Evolutionary conservation across 1,140 invertebrate species (phyloP).

Genomic region (Leptinotarsa lineolata): DNA sequence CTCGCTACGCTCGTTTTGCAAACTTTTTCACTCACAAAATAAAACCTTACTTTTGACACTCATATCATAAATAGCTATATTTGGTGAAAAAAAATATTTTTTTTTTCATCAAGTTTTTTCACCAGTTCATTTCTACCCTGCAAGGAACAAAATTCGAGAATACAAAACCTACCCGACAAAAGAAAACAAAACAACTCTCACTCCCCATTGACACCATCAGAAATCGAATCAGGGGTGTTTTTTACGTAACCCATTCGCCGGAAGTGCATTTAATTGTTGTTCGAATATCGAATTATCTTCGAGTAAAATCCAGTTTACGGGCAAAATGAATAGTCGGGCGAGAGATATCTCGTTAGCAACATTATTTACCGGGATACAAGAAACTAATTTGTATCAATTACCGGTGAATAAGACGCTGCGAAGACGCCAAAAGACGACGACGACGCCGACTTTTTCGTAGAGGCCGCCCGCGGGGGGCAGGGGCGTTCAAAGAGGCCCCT

Average conservation of each 20-base stretch:
- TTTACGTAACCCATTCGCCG: constrained; percentile 28
- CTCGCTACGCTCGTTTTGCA: too few relatives aligned
- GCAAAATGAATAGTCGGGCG: constrained; percentile 27
- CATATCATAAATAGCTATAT: too few relatives aligned
- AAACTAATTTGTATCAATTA: constrained; percentile 32
- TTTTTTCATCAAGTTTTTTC: too few relatives aligned
- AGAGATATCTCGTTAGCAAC: constrained; percentile 29
- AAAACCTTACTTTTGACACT: too few relatives aligned
- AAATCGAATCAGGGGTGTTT: constrained; percentile 27
- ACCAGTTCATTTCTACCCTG: too few relatives aligned
- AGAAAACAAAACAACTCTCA: neutral
- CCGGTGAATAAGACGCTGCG: constrained; percentile 27
- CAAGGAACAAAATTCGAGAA: too few relatives aligned
- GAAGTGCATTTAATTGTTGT: constrained; percentile 32
- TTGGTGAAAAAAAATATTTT: too few relatives aligned
- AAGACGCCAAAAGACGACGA: constrained; percentile 26
- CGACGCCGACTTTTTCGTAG: constrained; percentile 8
- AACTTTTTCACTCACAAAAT: too few relatives aligned
- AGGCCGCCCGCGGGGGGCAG: neutral
- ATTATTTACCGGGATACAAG: constrained; percentile 30
- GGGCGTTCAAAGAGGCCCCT: neutral
- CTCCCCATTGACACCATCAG: constrained; percentile 5
- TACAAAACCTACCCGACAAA: neutral
- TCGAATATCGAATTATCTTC: constrained; percentile 28
- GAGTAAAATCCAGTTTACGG: neutral